A percentile compares a stretch with the other conserved stretches of the same genome.
Conservation (phyloP, 1,140 invertebrate genomes). For the Platorchestia sp. region DNA sequence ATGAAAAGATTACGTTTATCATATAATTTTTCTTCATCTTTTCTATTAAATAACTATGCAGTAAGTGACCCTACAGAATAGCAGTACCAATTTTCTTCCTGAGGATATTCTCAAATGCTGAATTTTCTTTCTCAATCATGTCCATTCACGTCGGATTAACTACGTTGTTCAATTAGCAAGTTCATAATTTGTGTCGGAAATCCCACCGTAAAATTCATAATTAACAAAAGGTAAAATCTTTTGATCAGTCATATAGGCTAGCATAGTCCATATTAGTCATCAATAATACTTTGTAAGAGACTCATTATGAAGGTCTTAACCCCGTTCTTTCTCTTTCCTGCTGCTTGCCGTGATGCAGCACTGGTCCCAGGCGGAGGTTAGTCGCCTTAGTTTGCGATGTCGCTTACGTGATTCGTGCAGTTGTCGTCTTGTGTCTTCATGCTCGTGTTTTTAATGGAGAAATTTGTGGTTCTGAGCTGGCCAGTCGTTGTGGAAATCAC, state of each 20-base stretch:
- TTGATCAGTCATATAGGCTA: not conserved
- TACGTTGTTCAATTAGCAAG: not conserved
- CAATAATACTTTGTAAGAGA: not conserved
- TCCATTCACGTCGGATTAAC: not conserved
- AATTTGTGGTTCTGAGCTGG: not conserved
- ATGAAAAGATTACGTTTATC: no score
- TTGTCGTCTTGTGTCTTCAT: not conserved
- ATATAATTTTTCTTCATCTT: no score
- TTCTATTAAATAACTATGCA: no score
- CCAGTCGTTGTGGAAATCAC: not conserved
- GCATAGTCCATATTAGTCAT: no score
- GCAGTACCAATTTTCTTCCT: not conserved
- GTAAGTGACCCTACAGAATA: no score
- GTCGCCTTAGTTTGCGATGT: not conserved
- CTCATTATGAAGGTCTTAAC: not conserved
- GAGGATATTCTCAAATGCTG: not conserved
- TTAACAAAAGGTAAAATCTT: not conserved
- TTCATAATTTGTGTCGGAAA: not conserved
- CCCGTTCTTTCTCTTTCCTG: not conserved
- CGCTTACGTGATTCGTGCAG: not conserved
- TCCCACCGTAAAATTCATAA: not conserved
- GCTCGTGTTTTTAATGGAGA: not conserved
- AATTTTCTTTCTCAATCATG: not conserved
- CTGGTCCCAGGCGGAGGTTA: conserved; percentile 43
- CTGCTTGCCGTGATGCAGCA: conserved; percentile 14